Evolutionary conservation across 2,113 vertebrate genomes (phyloP), one percentile per base, ranked within the genome.

Genomic region (Nycticryphes semicollaris): DNA sequence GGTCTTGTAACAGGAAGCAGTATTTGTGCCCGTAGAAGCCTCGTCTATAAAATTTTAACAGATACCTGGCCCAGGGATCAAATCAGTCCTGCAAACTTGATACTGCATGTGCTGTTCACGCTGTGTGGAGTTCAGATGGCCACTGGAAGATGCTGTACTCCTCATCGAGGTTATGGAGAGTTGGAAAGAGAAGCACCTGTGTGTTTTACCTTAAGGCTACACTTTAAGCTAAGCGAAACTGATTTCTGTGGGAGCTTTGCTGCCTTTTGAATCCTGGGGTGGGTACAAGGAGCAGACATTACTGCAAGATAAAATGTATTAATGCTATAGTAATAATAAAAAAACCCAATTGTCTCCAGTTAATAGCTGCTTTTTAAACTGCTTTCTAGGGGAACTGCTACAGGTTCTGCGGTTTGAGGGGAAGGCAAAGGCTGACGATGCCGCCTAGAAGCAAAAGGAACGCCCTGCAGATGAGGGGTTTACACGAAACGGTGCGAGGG

Each of bases 211-310:
- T 74, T 69, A 13, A 83, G 85, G 54, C 33, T 60, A 11, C 1
- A 16, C 87, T 95, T 69, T 25, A 35, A 37, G 54, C 77, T 47
- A 8, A 74, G 94, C 63, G 7, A 89, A 96, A 88, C 56, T 48
- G 74, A 16, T 93, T 86, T 69, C 72, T 43, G 59, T 50, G 82
- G 96, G 94, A 96, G 93, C 94, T 96, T 93, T 96, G 96, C 96
- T 96, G 96, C 94, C 90, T 96, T 95, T 95, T 87, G 75, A 88
- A 16, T 92, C 67, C 72, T 48, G 85, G 47, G 54, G 54, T 39
- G 92, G 85, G 82, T 93, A 60, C 72, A 51, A 63, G 70, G 94
- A 86, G 79, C 73, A 48, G 87, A 39, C 60, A 22, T 3, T 78
- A 48, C 87, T 88, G 87, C 21, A 2, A 93, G 72, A 69, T 62